Conservation (phyloP, 2,888 invertebrate genomes). For the Acholoe squamosa region DNA sequence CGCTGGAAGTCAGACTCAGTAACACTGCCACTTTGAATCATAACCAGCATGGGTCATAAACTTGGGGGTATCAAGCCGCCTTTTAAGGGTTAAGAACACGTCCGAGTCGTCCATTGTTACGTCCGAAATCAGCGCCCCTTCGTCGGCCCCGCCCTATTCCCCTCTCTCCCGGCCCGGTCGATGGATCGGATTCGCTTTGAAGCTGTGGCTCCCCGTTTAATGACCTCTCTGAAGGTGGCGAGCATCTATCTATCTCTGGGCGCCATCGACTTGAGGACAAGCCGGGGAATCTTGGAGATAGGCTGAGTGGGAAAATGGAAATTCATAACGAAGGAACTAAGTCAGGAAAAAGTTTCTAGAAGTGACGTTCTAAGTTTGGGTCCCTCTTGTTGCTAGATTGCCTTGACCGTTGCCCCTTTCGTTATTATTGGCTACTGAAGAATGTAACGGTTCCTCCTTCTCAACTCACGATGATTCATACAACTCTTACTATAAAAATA, state of each 20-base stretch:
- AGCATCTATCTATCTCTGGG: slow-evolving; percentile 32
- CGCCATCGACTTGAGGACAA: slow-evolving; percentile 17
- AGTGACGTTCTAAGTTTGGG: too few species aligned
- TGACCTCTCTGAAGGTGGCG: slow-evolving; percentile 47
- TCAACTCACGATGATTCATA: too few species aligned
- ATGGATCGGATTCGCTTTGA: slow-evolving; percentile 45
- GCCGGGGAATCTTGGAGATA: background rate
- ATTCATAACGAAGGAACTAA: slow-evolving; percentile 24
- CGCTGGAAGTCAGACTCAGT: too few species aligned
- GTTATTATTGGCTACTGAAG: too few species aligned
- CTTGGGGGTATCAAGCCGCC: too few species aligned
- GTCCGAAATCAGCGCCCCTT: slow-evolving; percentile 42
- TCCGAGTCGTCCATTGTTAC: slow-evolving; percentile 26
- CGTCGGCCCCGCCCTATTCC: background rate
- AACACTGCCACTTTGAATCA: too few species aligned
- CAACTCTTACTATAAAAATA: too few species aligned
- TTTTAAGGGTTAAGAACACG: slow-evolving; percentile 40
- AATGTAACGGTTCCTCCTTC: too few species aligned
- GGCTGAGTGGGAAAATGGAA: background rate
- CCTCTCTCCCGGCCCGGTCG: slow-evolving; percentile 16
- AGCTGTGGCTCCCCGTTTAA: slow-evolving; percentile 24
- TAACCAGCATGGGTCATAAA: too few species aligned
- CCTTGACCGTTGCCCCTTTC: too few species aligned
- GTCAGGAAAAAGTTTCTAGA: too few species aligned
- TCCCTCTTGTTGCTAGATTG: too few species aligned